Conservation (phyloP, 2,888 invertebrate species). For the Aproaerema taeniolella region DNA sequence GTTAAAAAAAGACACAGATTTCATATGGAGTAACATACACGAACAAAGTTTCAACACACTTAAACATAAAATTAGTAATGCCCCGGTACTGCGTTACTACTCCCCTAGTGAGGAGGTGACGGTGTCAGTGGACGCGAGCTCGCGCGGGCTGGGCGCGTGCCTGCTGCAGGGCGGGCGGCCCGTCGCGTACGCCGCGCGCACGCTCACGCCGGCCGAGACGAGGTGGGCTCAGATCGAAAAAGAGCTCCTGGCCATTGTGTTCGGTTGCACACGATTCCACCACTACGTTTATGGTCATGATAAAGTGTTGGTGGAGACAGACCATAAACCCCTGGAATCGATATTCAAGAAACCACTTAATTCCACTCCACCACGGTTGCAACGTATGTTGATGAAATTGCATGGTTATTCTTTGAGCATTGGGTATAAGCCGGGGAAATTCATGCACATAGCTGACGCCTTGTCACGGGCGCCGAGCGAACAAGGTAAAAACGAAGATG, state of each 20-base stretch:
- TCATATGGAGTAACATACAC: not conserved
- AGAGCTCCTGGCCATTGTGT: slow-evolving; percentile 21
- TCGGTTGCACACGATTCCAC: slow-evolving; percentile 19
- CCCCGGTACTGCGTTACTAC: not conserved
- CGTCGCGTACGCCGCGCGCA: too few relatives aligned
- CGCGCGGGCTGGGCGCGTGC: too few relatives aligned
- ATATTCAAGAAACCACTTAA: slow-evolving; percentile 11
- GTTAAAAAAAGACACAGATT: not conserved
- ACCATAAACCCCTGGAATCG: too few relatives aligned
- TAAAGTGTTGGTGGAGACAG: slow-evolving; percentile 26
- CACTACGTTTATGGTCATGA: slow-evolving; percentile 23
- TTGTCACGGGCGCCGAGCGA: too few relatives aligned
- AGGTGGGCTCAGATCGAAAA: slow-evolving; percentile 22
- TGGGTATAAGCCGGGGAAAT: slow-evolving; percentile 26
- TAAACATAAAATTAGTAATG: not conserved
- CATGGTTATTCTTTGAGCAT: not conserved
- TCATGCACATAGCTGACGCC: slow-evolving; percentile 24
- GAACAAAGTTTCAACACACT: not conserved
- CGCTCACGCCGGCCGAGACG: slow-evolving; percentile 14
- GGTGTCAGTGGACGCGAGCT: too few relatives aligned
- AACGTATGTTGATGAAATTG: slow-evolving; percentile 2
- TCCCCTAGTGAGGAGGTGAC: not conserved
- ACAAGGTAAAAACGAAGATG: slow-evolving; percentile 9
- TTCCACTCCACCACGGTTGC: slow-evolving; percentile 10
- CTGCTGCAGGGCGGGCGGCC: too few relatives aligned